Percentiles rank a stretch among this genome's conserved stretches.
Conservation (phyloP, 1,140 invertebrate species). For the Apis mellifera region DNA sequence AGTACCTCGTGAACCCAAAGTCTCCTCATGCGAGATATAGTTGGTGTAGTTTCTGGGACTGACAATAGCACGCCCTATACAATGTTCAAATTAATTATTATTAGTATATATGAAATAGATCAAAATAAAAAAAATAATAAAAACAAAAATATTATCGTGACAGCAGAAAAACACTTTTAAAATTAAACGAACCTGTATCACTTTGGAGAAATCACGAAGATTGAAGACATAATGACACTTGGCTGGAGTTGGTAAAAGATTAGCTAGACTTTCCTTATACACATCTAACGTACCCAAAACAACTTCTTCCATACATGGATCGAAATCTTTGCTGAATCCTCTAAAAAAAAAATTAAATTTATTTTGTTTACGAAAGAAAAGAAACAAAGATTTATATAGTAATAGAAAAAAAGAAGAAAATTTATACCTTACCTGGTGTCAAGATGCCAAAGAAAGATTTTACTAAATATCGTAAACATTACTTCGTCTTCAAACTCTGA, state of each 20-base stretch:
- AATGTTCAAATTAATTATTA: background rate
- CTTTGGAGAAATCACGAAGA: conserved; percentile 95
- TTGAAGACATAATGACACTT: conserved; percentile 98
- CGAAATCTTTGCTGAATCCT: conserved; percentile 97
- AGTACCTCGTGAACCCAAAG: conserved; percentile 97
- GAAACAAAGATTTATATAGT: background rate
- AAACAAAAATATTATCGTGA: no score
- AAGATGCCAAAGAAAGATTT: conserved; percentile 97
- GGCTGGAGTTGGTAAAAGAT: conserved; percentile 93
- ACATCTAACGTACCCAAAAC: conserved; percentile 92
- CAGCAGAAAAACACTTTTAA: background rate
- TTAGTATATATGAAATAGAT: background rate
- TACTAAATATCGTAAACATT: conserved; percentile 93
- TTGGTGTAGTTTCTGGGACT: conserved; percentile 94
- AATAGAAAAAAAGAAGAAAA: background rate
- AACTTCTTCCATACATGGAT: conserved; percentile 94
- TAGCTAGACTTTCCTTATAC: conserved; percentile 91
- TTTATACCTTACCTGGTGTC: conserved; percentile 83
- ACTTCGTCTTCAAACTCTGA: conserved; percentile 95
- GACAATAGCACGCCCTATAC: conserved; percentile 93
- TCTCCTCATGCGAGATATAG: conserved; percentile 93
- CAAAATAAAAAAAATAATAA: background rate
- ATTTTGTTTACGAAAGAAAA: background rate
- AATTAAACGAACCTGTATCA: conserved; percentile 86
- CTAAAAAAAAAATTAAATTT: conserved; percentile 80